Evolutionary conservation across 2,797 vertebrate genomes (phyloP), one percentile per base, ranked within the genome.

Genomic region (Poecilia wingei): DNA sequence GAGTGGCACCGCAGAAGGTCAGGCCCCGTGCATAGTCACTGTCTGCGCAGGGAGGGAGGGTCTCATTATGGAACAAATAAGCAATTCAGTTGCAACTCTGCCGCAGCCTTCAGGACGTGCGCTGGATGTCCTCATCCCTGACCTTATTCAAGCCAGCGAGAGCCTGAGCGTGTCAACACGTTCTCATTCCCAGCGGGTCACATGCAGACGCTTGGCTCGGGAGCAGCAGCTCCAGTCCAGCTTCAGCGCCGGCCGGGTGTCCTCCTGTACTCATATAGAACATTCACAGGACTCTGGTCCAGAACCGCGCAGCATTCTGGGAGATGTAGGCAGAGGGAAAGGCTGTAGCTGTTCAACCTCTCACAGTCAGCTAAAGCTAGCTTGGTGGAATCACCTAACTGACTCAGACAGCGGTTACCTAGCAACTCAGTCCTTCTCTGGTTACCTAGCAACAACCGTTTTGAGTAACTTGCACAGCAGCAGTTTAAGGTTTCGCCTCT

Each of bases 61-160:
- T 72, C 88, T 74, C 79, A n/a, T 82, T 53, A 80, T 61, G 79
- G 85, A 90, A 89, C 89, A 91, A 92, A 89, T 83, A 81, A 81
- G 71, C 82, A 82, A 87, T 91, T 91, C 83, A 90, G 83, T 82
- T 76, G 41, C 18, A 72, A 72, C 76, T 61, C 74, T 76, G 84
- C n/a, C 6, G 86, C 84, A 73, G 84, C 78, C 76, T 47, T 10
- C 43, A 81, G 85, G 88, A 84, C 85, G 81, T 51, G 53, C 72
- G 81, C 84, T 84, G 82, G 20, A 82, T 31, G 49, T 86, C 79
- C 79, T 88, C 55, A 70, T 84, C 71, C 68, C 72, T 74, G 66
- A 66, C 69, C 82, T 78, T 75, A 82, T 79, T 80, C 77, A 80
- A 53, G 75, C n/a, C 12, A 71, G 59, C 77, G 4, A 69, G 7